A percentile compares a stretch with the other conserved stretches of the same genome.
Conservation (phyloP, 1,140 invertebrate species). For the Lepidurus arcticus region DNA sequence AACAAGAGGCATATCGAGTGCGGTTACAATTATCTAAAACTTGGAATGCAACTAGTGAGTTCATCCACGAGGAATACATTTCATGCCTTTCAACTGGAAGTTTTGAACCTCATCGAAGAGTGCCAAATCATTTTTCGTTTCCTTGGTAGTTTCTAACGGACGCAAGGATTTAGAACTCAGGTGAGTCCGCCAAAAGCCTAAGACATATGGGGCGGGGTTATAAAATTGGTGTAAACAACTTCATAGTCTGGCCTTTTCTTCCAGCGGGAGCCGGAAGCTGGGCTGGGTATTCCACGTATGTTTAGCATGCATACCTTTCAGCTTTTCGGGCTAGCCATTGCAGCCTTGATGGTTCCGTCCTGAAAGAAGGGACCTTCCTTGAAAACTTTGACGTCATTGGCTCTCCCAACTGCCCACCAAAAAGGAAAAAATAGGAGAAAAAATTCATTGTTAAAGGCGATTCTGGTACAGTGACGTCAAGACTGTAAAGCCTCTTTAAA, state of each 20-base stretch:
- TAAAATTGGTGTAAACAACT: not conserved
- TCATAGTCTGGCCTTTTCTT: not conserved
- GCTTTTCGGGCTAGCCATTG: not conserved
- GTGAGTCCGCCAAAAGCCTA: not conserved
- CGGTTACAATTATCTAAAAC: too few relatives aligned
- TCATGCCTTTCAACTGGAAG: not conserved
- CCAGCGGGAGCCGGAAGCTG: conserved; percentile 2
- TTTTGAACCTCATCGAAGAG: too few relatives aligned
- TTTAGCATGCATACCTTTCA: conserved; percentile 5
- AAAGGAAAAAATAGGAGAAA: not conserved
- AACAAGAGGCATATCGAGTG: too few relatives aligned
- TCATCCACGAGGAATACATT: not conserved
- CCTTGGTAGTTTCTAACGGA: not conserved
- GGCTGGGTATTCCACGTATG: not conserved
- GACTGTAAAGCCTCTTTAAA: not conserved
- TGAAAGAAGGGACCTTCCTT: not conserved
- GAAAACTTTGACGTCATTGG: not conserved
- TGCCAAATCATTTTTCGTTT: too few relatives aligned
- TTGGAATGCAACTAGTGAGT: not conserved
- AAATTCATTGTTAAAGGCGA: conserved; percentile 10
- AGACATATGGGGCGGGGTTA: not conserved
- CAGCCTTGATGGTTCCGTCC: not conserved
- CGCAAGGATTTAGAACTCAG: not conserved
- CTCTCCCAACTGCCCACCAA: not conserved
- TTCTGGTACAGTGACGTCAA: not conserved